Base-by-base conservation (phyloP, 53 echinoderm and acorn worm species). In the Apostichopus leukothele region DNA sequence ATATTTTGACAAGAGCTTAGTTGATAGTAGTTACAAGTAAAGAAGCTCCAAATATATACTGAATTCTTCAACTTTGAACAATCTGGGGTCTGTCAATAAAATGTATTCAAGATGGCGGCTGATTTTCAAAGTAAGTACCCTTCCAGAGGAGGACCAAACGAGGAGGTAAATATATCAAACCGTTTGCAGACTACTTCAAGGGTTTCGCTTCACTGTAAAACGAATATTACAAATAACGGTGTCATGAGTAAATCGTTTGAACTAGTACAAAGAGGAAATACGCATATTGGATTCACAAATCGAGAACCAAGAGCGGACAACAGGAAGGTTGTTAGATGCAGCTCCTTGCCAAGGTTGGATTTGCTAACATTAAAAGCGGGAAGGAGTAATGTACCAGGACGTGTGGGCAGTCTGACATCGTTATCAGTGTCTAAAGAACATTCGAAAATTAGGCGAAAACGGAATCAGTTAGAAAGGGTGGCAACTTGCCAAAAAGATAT, bases 401-500 rank as follows among this genome's bases (percentile, higher is more conserved):
- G 76, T 76, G 76, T 76, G 25, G 76, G 76, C 7, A 76, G 51
- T 76, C 26, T 76, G 4, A 76, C 76, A 16, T 76, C 76, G 0
- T 27, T 76, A 22, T 76, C 76, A 0, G 39, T 9, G 76, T 76
- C 76, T 12, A 26, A 76, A 25, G 39, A 76, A 5, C 16, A 75
- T 16, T 76, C 25, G 14, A 13, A 75, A 76, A 76, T 26, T 27
- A 39, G 50, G 39, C 25, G 16, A 1, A 76, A 76, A 26, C 39
- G 9, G 39, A 76, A 16, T 25, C 76, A 27, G 7, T n/a, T 81
- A 54, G 55, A 54, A 54, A 81, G 55, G 22, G 54, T 54, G 3
- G 55, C 81, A 10, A 54, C 55, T 22, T 81, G 81, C 60, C 81
- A 81, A 54, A 50, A 77, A 51, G 81, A 59, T 53, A 22, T 53